Base-by-base conservation (phyloP, 1,140 invertebrate genomes). In the Myzus persicae region DNA sequence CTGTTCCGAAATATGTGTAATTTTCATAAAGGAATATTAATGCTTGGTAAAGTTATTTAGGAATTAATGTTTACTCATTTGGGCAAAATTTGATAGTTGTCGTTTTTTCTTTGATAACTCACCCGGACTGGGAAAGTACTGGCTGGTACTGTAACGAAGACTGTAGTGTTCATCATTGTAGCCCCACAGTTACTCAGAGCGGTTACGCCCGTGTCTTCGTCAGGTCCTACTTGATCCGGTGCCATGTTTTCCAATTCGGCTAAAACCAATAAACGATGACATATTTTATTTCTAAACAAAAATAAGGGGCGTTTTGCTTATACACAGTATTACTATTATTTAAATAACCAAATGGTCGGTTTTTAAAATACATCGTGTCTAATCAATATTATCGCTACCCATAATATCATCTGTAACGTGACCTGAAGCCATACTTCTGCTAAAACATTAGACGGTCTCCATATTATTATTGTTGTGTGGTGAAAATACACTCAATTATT, bases 101-200 rank as follows among this genome's bases (percentile, higher is more conserved):
- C 20, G 38, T 38, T 84, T 84, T 84, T 26, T 85, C 4, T 85
- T 42, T 85, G 26, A 90, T n/a, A 48, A 81, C 91, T 93, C 46
- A 93, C 91, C 91, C 81, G 46, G n/a, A 42, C 81, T 40, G 91
- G 91, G 81, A 85, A 93, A 38, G 76, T 20, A 54, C 91, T 93
- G 81, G 91, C 91, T 38, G 91, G 91, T 24, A 93, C 91, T 54
- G 91, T 84, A 18, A 93, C 76, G 91, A 93, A 93, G 91, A 93
- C 81, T 20, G 91, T 92, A 2, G 91, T 92, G 91, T 92, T 92
- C 44, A 92, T 92, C 44, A 92, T 51, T 36, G 91, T 48, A 51
- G 91, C 46, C 81, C 81, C 81, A 24, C 76, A 93, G 76, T 85
- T 82, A 48, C 90, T 93, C 22, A 84, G 24, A 93, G 91, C 91